These are phyloP conservation scores for Himantopus leucocephalus DNA, from an alignment of 2,113 vertebrate genomes.

Conservation along the genomic window DNA sequence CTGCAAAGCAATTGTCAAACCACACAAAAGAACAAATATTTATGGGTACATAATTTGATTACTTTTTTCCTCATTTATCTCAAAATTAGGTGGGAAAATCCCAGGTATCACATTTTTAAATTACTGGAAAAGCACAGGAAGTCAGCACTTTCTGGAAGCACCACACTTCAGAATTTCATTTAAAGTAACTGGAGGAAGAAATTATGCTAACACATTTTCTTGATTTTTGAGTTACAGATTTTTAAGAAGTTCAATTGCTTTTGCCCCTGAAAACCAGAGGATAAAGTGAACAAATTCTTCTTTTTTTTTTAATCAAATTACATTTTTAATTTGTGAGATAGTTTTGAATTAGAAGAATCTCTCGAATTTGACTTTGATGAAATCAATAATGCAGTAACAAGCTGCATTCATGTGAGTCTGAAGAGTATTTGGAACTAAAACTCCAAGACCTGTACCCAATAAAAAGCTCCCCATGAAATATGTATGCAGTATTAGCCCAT, in stretches of 20 bases:
- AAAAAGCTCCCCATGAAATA: background rate
- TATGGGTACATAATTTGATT: background rate
- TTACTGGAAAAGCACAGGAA: background rate
- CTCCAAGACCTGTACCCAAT: background rate
- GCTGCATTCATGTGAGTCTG: background rate
- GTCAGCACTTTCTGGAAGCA: background rate
- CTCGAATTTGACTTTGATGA: background rate
- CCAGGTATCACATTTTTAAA: background rate
- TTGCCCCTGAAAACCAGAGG: background rate
- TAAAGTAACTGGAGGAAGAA: background rate
- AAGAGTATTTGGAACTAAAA: background rate
- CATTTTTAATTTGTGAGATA: background rate
- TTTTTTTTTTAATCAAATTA: background rate
- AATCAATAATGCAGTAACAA: background rate
- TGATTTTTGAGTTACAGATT: background rate
- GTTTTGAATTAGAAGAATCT: background rate
- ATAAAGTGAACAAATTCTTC: background rate
- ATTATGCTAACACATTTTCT: background rate
- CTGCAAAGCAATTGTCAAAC: background rate
- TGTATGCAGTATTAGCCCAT: background rate
- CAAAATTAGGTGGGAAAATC: background rate
- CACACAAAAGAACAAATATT: background rate
- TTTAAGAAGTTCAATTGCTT: background rate
- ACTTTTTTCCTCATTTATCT: background rate
- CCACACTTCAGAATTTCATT: background rate